A percentile compares a stretch with the other conserved stretches of the same genome.
Conservation (phyloP, 37 sponge, comb jelly and placozoan genomes). For the Tethya wilhelma region DNA sequence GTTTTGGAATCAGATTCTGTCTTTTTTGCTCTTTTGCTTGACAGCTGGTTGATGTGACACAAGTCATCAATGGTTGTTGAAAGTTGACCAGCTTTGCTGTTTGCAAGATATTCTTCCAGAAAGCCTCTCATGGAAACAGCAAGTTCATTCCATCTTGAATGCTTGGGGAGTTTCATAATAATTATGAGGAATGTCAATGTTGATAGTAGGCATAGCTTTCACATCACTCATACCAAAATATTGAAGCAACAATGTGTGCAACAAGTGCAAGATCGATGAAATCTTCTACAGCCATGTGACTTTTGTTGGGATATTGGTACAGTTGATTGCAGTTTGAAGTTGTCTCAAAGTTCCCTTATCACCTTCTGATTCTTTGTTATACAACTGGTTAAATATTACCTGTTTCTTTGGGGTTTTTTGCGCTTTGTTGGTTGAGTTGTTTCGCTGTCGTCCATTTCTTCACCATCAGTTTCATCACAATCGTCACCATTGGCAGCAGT, state of each 20-base stretch:
- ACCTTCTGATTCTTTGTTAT: not conserved
- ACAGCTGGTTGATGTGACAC: too few species aligned
- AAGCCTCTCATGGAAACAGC: not conserved
- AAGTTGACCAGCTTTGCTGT: not conserved
- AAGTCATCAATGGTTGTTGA: not conserved
- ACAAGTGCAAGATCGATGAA: too few species aligned
- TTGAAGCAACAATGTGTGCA: not conserved
- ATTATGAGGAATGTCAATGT: not conserved
- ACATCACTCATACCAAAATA: not conserved
- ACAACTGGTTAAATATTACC: not conserved
- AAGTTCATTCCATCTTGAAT: not conserved
- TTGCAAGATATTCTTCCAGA: not conserved
- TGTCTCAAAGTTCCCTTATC: not conserved
- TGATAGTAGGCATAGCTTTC: not conserved
- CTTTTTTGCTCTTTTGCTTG: not conserved
- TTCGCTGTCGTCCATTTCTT: too few species aligned
- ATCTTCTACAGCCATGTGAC: not conserved
- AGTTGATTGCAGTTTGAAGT: too few species aligned
- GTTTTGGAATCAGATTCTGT: not conserved
- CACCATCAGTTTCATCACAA: too few species aligned
- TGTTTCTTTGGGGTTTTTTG: too few species aligned
- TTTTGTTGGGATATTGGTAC: not conserved
- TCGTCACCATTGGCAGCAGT: too few species aligned
- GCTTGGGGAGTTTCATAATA: not conserved
- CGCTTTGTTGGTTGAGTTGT: too few species aligned